A percentile compares a stretch with the other conserved stretches of the same genome.
phyloP scores from a whole-genome alignment of 2,797 vertebrate species.

The Diceros bicornis region DNA sequence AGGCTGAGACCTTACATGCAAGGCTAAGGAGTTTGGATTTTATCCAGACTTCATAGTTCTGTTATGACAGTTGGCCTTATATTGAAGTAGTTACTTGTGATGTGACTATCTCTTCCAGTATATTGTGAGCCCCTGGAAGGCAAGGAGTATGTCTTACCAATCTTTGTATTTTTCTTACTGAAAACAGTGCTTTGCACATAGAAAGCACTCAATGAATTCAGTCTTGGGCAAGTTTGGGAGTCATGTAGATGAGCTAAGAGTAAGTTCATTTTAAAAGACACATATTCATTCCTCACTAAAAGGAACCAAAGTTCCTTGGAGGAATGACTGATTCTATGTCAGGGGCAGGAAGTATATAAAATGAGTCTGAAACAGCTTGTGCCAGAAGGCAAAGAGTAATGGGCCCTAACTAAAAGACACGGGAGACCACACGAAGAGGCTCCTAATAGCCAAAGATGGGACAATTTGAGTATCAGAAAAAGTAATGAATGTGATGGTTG shows the following conservation, averaged over 20 bases:
- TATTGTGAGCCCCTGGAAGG: background rate
- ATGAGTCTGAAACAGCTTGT: background rate
- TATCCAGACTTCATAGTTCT: background rate
- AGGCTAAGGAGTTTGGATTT: background rate
- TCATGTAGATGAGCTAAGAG: background rate
- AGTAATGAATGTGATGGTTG: background rate
- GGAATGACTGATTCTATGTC: background rate
- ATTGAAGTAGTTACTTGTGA: background rate
- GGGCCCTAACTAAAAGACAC: background rate
- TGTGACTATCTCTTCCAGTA: background rate
- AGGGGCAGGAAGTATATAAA: background rate
- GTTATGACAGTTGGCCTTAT: background rate
- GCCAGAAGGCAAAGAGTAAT: background rate
- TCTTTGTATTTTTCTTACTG: background rate
- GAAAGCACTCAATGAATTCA: background rate
- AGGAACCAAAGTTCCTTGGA: background rate
- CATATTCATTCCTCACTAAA: background rate
- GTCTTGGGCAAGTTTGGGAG: background rate
- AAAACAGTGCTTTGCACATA: background rate
- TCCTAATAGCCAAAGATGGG: background rate
- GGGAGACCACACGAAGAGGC: background rate
- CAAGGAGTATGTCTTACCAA: background rate
- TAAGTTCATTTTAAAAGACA: conserved; percentile 27
- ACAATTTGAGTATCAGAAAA: background rate
- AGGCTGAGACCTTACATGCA: background rate